Percentiles rank a stretch among this genome's conserved stretches.
Conservation (phyloP, 1,140 invertebrate species). For the Diabrotica virgifera region DNA sequence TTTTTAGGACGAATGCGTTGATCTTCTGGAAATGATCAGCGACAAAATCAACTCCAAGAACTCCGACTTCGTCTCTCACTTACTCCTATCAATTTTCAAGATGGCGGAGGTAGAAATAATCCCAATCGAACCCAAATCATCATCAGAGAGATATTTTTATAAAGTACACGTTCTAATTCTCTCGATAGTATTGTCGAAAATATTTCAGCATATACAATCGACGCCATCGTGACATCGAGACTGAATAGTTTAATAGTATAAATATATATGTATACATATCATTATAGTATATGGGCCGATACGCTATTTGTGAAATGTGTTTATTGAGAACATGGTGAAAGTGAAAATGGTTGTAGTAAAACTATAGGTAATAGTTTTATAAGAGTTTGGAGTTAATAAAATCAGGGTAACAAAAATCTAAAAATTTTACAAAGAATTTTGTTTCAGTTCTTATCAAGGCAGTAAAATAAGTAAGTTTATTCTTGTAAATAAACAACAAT, state of each 20-base stretch:
- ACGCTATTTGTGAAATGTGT: conserved; percentile 1
- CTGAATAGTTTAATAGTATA: conserved; percentile 26
- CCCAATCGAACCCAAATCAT: conserved; percentile 42
- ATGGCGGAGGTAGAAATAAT: conserved; percentile 86
- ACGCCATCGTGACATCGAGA: conserved; percentile 44
- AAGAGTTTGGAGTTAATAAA: too few relatives aligned
- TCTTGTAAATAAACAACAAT: too few relatives aligned
- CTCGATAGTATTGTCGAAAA: conserved; percentile 25
- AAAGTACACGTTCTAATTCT: conserved; percentile 27
- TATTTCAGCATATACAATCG: conserved; percentile 24
- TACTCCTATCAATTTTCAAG: conserved; percentile 84
- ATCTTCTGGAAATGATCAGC: conserved; percentile 74
- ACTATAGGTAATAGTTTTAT: too few relatives aligned
- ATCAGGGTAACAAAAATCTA: too few relatives aligned
- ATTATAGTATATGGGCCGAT: conserved; percentile 11
- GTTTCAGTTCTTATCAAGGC: too few relatives aligned
- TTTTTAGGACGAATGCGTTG: conserved; percentile 79
- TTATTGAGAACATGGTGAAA: neutral
- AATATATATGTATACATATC: conserved; percentile 22
- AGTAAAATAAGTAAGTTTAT: too few relatives aligned
- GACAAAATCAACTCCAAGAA: conserved; percentile 80
- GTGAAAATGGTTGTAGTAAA: too few relatives aligned
- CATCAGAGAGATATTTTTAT: conserved; percentile 22
- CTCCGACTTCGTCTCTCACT: conserved; percentile 79
- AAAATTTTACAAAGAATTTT: too few relatives aligned